Evolutionary conservation across 2,113 vertebrate genomes (phyloP), one percentile per base, ranked within the genome.

Genomic region (Alces alces): DNA sequence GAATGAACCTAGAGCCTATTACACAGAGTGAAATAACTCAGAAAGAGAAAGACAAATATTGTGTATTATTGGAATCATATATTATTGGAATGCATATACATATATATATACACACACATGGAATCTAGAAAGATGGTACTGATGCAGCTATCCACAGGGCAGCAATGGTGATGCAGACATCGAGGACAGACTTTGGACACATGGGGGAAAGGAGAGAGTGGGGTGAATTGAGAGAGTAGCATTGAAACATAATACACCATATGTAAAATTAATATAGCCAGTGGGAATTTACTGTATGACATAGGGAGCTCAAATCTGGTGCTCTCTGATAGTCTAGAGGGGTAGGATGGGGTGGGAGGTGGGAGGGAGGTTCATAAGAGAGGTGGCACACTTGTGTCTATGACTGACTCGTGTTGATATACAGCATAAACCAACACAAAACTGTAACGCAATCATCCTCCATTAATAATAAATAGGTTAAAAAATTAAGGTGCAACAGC

Each of bases 401-500:
- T 64, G 60, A 30, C 60, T 64, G 30, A 64, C 33, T 64, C 3
- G 17, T n/a, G 61, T 7, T n/a, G 61, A 64, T n/a, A 64, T 17
- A 64, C 3, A 64, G 61, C 30, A 64, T n/a, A 64, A 64, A 64
- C 0, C 3, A n/a, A 64, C 9, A 33, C 3, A 64, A n/a, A n/a
- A n/a, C 4, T 64, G 30, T 64, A 64, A 64, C 8, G 33, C 3
- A 2, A n/a, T 64, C 30, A 64, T 17, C 33, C 30, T 64, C 61
- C 15, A 4, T n/a, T n/a, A 66, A 66, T n/a, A n/a, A n/a, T 4
- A 8, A 66, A 10, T n/a, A 66, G 17, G 7, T 66, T n/a, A 19
- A 66, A 66, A 95, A 96, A 97, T 3, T 96, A 96, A 98, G 57
- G 93, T 96, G 43, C 94, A 93, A 97, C 94, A 98, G 97, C 96